Evolutionary conservation across 2,888 invertebrate genomes (phyloP), one percentile per base, ranked within the genome.

Genomic region (Ectropis crepuscularia): DNA sequence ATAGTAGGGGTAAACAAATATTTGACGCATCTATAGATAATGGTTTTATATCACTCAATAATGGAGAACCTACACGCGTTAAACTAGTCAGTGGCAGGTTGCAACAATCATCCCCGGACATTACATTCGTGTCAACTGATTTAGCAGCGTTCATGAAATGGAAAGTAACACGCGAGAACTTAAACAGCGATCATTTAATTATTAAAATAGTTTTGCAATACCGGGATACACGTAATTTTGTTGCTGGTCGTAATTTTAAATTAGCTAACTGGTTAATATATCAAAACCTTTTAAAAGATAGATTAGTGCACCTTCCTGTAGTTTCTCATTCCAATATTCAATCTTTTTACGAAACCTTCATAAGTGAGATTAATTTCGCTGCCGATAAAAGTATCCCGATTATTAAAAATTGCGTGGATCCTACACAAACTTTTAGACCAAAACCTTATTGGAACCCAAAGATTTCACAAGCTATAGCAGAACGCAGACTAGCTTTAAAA

Each of bases 361-460:
- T 38, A 7, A 6, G 8, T 1, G 8, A 6, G 0, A 11, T 49
- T n/a, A 46, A 49, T 10, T 4, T 10, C 2, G 48, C 57, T 5
- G 49, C 46, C 5, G n/a, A 57, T 37, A n/a, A n/a, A 36, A 10
- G 42, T 42, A 57, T 57, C 5, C 57, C 57, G 41, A 10, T 8
- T 6, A 42, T 11, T 48, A 48, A 42, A 42, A 36, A 42, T 16
- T 7, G n/a, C n/a, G n/a, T n/a, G n/a, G n/a, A n/a, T n/a, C n/a
- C n/a, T n/a, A n/a, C n/a, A n/a, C n/a, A n/a, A 7, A 73, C 72
- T 8, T 75, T 76, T 63, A 69, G 51, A 36, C 57, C 57, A 1
- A 57, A 57, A 43, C 42, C 10, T 5, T 57, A 49, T 36, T 57
- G 57, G 57, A n/a, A 0, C 61, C 0, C 69, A 65, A 37, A 45